Conservation (phyloP, 2,113 vertebrate species). For the Phylloscopus trochilus region DNA sequence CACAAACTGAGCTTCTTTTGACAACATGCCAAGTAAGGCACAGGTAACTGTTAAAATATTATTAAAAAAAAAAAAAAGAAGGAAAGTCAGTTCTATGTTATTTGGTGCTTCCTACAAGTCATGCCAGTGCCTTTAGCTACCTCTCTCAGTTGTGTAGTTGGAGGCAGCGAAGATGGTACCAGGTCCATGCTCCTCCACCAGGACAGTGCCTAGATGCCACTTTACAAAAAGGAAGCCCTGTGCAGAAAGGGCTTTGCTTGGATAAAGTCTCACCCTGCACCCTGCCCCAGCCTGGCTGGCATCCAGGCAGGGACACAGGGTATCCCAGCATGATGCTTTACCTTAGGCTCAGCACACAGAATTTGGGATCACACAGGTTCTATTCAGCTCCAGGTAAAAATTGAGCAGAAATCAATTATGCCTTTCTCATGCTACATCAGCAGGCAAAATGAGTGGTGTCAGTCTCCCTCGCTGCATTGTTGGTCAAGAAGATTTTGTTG, state of each 20-base stretch:
- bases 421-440: background rate
- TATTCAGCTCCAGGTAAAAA: background rate
- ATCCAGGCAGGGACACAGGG: background rate
- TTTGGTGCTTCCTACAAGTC: background rate
- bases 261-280: background rate
- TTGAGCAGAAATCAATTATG: background rate
- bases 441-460: background rate
- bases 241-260: background rate
- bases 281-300: rapidly evolving
- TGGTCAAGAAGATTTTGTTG: background rate
- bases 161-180: background rate
- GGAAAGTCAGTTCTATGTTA: background rate
- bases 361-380: rapidly evolving
- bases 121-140: background rate
- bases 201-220: rapidly evolving
- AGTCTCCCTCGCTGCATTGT: background rate
- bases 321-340: background rate
- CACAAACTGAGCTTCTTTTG: background rate
- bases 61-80: background rate
- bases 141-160: background rate
- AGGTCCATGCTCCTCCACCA: background rate
- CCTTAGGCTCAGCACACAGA: background rate
- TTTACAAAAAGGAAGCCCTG: background rate
- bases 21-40: background rate
- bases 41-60: background rate